Base-by-base conservation (phyloP, 2,797 vertebrate species). In the Ataeniobius toweri region DNA sequence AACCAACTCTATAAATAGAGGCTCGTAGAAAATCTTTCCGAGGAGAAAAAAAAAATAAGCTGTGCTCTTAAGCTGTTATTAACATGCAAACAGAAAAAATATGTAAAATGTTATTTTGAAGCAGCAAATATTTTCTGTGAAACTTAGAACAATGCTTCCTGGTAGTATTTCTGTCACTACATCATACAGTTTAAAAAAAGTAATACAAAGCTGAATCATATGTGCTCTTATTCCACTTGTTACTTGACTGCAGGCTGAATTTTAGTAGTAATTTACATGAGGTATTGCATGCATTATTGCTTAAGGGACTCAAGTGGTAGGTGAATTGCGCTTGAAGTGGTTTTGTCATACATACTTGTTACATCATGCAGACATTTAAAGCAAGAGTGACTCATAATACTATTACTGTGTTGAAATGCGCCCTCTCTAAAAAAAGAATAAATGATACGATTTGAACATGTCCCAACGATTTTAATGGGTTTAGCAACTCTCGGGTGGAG, bases 31-130 rank as follows among this genome's bases (percentile, higher is more conserved):
- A 94, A 95, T 94, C 93, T 94, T 95, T 75, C 81, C 76, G 81
- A 83, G 90, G 28, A 36, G 22, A 58, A 67, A 73, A 58, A 71
- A 90, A 88, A 91, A 91, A 94, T 89, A 94, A 93, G 88, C 92
- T 88, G 70, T 92, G 87, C 91, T 93, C 91, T 93, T 95, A 95
- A 96, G 92, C 95, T 89, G 93, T 92, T 94, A 94, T 94, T 93
- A 95, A 94, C 94, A 94, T 93, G 89, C 86, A 83, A 92, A 93
- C 92, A 90, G 88, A 91, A 89, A 92, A 91, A 93, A 70, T n/a
- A 65, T 89, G 87, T 90, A 84, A 88, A 91, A 93, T 89, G 86
- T 90, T 90, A 82, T 91, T 89, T 89, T 79, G 71, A 78, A 86
- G 84, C 75, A 75, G 65, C 81, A 76, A 84, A n/a, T 88, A 16